A percentile compares a stretch with the other conserved stretches of the same genome.
phyloP scores from a whole-genome alignment of 2,113 vertebrate genomes.

The Ciconia boyciana region DNA sequence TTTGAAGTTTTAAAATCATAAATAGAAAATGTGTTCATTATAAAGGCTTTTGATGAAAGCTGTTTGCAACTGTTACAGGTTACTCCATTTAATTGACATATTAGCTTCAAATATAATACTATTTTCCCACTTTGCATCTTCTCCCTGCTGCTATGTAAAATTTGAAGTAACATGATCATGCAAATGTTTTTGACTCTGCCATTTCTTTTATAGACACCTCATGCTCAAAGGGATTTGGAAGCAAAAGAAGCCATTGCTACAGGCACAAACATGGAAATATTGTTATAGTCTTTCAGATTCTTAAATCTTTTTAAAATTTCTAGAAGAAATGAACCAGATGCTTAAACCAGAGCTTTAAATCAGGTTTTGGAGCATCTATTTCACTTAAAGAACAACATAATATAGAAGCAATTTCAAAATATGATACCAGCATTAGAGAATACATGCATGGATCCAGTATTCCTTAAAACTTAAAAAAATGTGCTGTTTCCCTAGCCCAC shows the following conservation, averaged over 20 bases:
- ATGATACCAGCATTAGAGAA: not conserved
- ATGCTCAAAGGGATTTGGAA: not conserved
- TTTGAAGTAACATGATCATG: not conserved
- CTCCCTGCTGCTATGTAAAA: not conserved
- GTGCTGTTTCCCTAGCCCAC: not conserved
- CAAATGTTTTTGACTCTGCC: not conserved
- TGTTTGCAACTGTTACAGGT: not conserved
- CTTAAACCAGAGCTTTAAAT: not conserved
- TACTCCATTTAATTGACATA: not conserved
- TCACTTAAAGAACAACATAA: not conserved
- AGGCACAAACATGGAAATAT: not conserved
- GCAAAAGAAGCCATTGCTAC: fast-evolving
- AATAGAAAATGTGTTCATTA: not conserved
- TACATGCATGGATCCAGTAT: not conserved
- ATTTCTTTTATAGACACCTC: not conserved
- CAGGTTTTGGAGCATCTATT: not conserved
- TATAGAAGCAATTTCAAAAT: not conserved
- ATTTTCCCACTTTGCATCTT: not conserved
- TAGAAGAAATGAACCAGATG: not conserved
- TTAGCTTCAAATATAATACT: not conserved
- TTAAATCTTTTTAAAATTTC: not conserved
- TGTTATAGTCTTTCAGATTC: not conserved
- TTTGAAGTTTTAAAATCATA: not conserved
- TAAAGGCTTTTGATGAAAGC: not conserved
- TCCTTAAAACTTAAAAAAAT: not conserved